Base-by-base conservation (phyloP, 2,113 vertebrate genomes). In the Jacana jacana region DNA sequence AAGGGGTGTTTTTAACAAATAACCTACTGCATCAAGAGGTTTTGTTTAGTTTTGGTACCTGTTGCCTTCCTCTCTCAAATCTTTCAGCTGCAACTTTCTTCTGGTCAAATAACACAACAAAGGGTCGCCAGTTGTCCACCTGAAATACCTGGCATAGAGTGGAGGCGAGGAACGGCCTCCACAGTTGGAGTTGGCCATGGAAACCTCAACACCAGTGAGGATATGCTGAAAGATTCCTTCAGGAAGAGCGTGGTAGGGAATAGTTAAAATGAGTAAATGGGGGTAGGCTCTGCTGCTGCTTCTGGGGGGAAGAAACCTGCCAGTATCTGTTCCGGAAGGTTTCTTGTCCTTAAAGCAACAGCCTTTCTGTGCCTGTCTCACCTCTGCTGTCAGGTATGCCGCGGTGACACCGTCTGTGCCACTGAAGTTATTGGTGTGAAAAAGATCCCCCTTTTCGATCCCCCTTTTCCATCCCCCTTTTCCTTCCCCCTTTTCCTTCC, bases 171-270 rank as follows among this genome's bases (percentile, higher is more conserved):
- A 73, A 9, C 8, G 3, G 30, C 57, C 82, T n/a, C n/a, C 7
- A 7, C 17, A 23, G 24, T 42, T 82, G 0, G 0, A 31, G 10
- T 5, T 73, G 44, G 13, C 58, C 3, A 0, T 18, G 31, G 44
- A 61, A 37, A 81, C 9, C 40, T 49, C 58, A 28, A 22, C 8
- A 60, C 4, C 14, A 4, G 2, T 30, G 61, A 44, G 71, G 20
- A 75, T 42, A 6, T 57, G 7, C 7, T 54, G 31, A 17, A 35
- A 55, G 49, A 31, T 60, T 61, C 35, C 52, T 39, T 24, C 23
- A 19, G 40, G 3, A 48, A 24, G 37, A 52, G 10, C 3, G 0
- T 17, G 8, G 33, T 10, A 30, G 12, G 20, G 4, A 10, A 20
- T 19, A 1, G 0, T 10, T 65, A 0, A 46, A 61, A 5, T 20